phyloP scores from a whole-genome alignment of 1,140 invertebrate species.

The Conopomorpha cramerella region DNA sequence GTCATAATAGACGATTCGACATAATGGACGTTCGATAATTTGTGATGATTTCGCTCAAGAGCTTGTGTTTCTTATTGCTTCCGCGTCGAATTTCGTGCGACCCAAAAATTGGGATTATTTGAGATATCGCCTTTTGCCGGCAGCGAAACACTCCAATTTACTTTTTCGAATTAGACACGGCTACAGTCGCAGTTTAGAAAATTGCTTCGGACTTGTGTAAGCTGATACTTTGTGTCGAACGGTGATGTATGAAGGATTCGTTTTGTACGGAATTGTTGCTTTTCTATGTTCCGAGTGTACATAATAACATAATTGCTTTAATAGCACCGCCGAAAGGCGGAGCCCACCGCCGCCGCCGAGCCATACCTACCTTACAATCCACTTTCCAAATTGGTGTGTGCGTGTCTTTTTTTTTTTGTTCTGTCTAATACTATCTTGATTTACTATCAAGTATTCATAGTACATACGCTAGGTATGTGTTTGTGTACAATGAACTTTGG shows the following conservation, averaged over 20 bases:
- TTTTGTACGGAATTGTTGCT: too few relatives aligned
- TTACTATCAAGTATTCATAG: constrained; percentile 59
- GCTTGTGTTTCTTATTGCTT: constrained; percentile 60
- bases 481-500: too few relatives aligned
- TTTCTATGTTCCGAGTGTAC: too few relatives aligned
- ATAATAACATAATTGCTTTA: constrained; percentile 61
- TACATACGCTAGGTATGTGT: too few relatives aligned
- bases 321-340: constrained; percentile 40
- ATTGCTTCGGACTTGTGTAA: too few relatives aligned
- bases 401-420: constrained; percentile 50
- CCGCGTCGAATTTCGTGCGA: constrained; percentile 59
- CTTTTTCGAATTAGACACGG: constrained; percentile 60
- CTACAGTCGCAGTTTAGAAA: too few relatives aligned
- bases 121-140: constrained; percentile 54
- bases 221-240: too few relatives aligned
- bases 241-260: too few relatives aligned
- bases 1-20: too few relatives aligned
- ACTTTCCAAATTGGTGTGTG: constrained; percentile 60
- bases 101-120: constrained; percentile 54
- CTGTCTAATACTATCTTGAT: constrained; percentile 60
- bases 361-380: constrained; percentile 60
- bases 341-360: too few relatives aligned
- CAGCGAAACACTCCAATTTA: constrained; percentile 51
- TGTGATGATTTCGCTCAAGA: constrained; percentile 29
- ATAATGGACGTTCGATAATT: too few relatives aligned